Evolutionary conservation across 2,888 invertebrate genomes (phyloP).

Genomic region (Vannuccia rotundouncinata): DNA sequence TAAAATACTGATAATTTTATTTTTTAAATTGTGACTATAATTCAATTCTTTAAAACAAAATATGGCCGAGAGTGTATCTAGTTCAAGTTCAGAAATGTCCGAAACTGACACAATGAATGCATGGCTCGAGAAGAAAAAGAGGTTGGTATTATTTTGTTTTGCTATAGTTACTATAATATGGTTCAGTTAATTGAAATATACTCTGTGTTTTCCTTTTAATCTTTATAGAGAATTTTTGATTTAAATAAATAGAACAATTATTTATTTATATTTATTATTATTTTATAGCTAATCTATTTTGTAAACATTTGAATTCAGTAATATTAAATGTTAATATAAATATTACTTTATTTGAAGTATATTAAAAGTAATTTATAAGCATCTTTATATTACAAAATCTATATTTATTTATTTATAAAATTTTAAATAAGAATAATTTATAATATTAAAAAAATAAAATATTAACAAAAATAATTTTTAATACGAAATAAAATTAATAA

Average conservation of each 20-base stretch:
- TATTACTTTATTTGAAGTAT: neutral
- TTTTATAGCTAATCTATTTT: neutral
- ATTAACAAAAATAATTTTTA: neutral
- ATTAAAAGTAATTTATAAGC: neutral
- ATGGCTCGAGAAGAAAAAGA: neutral
- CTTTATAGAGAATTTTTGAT: neutral
- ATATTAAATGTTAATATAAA: neutral
- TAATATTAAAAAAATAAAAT: too few relatives aligned
- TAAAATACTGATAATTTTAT: too few relatives aligned
- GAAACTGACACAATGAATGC: neutral
- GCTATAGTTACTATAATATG: neutral
- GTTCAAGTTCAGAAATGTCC: neutral
- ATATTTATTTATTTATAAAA: neutral
- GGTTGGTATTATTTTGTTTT: neutral
- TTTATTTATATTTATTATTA: neutral
- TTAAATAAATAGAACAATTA: neutral
- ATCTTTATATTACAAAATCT: neutral
- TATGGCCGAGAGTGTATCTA: neutral
- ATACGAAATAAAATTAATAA: neutral
- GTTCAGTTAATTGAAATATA: neutral
- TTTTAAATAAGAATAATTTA: too few relatives aligned
- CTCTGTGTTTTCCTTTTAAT: neutral
- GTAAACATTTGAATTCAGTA: neutral
- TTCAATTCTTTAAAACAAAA: neutral
- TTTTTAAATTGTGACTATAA: neutral